Percentiles rank a stretch among this genome's conserved stretches.
Evolutionary conservation across 2,797 vertebrate species (phyloP).

Genomic region (Poeciliopsis paucimaculata): DNA sequence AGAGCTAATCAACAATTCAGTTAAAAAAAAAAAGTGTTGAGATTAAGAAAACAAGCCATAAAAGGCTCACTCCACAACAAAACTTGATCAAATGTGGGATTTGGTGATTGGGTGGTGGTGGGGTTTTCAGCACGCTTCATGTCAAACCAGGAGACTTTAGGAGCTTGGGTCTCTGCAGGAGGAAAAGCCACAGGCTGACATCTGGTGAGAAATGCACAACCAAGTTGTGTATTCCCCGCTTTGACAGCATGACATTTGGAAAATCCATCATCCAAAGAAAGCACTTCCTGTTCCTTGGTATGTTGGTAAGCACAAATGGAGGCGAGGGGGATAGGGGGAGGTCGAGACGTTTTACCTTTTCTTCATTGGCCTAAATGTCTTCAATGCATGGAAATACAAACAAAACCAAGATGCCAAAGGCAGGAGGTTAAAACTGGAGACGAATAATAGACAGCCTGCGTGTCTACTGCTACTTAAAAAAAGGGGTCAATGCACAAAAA

Average conservation of each 20-base stretch:
- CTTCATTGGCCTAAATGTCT: slow-evolving; percentile 56
- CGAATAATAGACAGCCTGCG: slow-evolving; percentile 40
- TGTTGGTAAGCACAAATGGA: slow-evolving; percentile 23
- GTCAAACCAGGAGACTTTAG: not conserved
- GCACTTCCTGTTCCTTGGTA: slow-evolving; percentile 2
- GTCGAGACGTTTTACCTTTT: slow-evolving; percentile 35
- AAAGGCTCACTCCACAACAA: not conserved
- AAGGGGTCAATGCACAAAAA: slow-evolving; percentile 25
- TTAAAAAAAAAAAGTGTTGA: not conserved
- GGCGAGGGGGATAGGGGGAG: not conserved
- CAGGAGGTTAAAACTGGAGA: slow-evolving; percentile 33
- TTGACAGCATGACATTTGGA: slow-evolving; percentile 35
- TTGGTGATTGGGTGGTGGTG: not conserved
- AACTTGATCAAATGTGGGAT: not conserved
- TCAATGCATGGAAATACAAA: slow-evolving; percentile 50
- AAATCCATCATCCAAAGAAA: slow-evolving; percentile 41
- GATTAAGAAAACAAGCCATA: not conserved
- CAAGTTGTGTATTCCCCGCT: slow-evolving; percentile 12
- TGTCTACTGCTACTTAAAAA: slow-evolving; percentile 4
- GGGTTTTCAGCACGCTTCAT: not conserved
- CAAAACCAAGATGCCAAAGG: slow-evolving; percentile 61
- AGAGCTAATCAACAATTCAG: not conserved
- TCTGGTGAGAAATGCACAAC: slow-evolving; percentile 2
- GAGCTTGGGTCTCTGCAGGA: not conserved
- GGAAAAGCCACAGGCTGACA: not conserved